A percentile compares a stretch with the other conserved stretches of the same genome.
These are phyloP conservation scores for Musca vetustissima DNA, from an alignment of 1,140 invertebrate genomes.

Conservation along the genomic window DNA sequence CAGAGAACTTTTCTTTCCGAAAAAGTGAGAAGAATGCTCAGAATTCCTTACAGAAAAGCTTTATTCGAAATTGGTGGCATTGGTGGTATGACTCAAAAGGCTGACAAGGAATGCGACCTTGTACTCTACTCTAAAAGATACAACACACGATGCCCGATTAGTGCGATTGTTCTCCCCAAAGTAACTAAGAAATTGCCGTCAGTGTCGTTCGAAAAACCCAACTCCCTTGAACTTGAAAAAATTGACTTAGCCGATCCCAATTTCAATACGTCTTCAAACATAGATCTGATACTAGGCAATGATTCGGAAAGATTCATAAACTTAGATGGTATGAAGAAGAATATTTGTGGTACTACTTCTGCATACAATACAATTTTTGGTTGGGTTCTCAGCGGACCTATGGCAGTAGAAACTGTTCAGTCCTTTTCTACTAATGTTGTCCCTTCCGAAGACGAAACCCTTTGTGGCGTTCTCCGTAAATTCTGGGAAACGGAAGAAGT, in stretches of 20 bases:
- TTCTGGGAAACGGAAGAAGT: conserved; percentile 2
- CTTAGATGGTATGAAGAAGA: neutral
- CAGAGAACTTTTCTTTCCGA: neutral
- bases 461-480: neutral
- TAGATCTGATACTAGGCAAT: conserved; percentile 6
- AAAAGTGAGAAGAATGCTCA: neutral
- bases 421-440: neutral
- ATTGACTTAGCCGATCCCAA: conserved; percentile 3
- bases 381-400: conserved; percentile 5
- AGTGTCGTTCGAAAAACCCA: neutral
- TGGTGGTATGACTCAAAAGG: neutral
- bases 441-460: neutral
- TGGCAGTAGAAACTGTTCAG: neutral
- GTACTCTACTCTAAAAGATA: neutral
- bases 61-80: conserved; percentile 1
- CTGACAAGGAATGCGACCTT: neutral
- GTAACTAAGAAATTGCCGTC: neutral
- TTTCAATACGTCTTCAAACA: neutral
- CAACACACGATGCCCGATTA: neutral
- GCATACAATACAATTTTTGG: conserved; percentile 14
- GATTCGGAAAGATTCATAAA: conserved; percentile 5
- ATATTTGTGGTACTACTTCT: neutral
- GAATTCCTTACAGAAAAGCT: neutral
- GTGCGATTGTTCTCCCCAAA: neutral
- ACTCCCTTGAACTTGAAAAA: no score